Percentiles rank a stretch among this genome's conserved stretches.
Evolutionary conservation across 2,113 vertebrate species (phyloP).

Genomic region (Rhinoderma darwinii): DNA sequence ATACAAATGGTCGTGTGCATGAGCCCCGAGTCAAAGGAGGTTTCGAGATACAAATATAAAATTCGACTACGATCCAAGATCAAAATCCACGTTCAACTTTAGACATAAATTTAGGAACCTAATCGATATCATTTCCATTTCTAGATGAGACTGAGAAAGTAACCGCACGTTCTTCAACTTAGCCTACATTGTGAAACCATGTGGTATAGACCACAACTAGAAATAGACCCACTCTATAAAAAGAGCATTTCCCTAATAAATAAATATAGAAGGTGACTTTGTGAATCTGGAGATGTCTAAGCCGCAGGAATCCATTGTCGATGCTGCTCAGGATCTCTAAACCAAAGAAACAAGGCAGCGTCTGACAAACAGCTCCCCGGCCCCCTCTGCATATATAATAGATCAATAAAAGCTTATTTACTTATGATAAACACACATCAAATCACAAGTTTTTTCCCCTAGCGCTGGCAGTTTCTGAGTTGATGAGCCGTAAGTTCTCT

Average conservation of each 20-base stretch:
- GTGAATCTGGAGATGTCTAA: constrained; percentile 4
- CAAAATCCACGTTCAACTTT: background rate
- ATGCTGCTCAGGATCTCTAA: constrained; percentile 29
- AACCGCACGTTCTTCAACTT: background rate
- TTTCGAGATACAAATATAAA: no score
- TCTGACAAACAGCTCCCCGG: constrained; percentile 5
- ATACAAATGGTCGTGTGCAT: no score
- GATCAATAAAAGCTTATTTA: constrained; percentile 55
- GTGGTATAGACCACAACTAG: background rate
- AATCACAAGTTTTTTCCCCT: background rate
- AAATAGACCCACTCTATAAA: background rate
- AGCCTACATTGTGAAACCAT: background rate
- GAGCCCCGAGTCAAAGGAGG: no score
- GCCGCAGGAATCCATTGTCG: background rate
- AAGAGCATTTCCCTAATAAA: background rate
- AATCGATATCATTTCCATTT: constrained; percentile 43
- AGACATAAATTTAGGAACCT: background rate
- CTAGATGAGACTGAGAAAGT: background rate
- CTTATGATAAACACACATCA: constrained; percentile 54
- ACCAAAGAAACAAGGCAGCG: background rate
- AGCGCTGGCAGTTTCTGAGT: background rate
- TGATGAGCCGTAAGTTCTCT: constrained; percentile 20
- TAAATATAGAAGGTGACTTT: constrained; percentile 55
- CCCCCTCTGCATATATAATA: constrained; percentile 43
- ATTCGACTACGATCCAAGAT: background rate